Conservation (phyloP, 2,113 vertebrate genomes). For the Trogon surrucura region DNA sequence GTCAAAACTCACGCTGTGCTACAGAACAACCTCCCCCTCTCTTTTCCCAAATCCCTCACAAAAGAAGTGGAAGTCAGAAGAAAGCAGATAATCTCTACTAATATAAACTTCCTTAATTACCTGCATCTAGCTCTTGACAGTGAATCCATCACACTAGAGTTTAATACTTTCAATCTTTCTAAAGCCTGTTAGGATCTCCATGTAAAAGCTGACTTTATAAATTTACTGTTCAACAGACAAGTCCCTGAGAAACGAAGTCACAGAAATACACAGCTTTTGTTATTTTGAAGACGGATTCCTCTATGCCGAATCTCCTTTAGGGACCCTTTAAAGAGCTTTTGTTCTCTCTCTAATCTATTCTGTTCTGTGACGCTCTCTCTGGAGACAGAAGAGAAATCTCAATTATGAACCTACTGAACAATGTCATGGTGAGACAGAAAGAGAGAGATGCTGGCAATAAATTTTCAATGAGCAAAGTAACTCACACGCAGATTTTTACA, state of each 20-base stretch:
- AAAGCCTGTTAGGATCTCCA: background rate
- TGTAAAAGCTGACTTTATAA: background rate
- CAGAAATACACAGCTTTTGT: background rate
- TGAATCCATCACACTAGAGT: background rate
- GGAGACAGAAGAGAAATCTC: background rate
- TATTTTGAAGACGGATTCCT: background rate
- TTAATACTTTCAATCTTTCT: background rate
- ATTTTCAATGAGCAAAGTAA: background rate
- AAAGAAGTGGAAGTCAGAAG: background rate
- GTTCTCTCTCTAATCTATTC: background rate
- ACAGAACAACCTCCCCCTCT: fast-evolving
- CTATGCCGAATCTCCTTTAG: background rate
- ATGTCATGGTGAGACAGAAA: background rate
- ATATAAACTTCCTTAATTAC: background rate
- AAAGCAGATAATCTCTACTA: background rate
- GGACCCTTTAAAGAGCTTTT: background rate
- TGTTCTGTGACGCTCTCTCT: background rate
- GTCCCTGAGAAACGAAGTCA: background rate
- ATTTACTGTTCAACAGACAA: background rate
- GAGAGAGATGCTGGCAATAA: background rate
- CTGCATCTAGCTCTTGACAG: background rate
- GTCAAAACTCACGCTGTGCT: background rate
- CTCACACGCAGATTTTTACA: background rate
- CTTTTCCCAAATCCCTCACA: background rate
- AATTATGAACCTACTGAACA: background rate